phyloP scores from a whole-genome alignment of 2,888 invertebrate genomes.

The Drosophila koepferae region DNA sequence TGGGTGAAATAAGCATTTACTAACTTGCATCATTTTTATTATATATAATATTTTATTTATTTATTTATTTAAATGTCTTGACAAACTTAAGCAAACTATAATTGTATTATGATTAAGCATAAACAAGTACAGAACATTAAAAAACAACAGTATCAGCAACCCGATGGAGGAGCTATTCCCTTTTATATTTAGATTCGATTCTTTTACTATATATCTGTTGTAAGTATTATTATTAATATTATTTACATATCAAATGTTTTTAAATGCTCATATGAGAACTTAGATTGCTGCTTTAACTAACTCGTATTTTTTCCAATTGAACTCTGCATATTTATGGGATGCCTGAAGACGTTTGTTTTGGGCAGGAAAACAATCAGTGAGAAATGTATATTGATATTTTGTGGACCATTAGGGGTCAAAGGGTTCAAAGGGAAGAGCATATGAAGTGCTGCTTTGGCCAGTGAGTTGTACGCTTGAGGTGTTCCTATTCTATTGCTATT shows the following conservation, averaged over 20 bases:
- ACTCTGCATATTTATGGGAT: background rate
- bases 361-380: background rate
- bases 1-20: too few relatives aligned
- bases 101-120: too few relatives aligned
- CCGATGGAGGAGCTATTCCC: too few relatives aligned
- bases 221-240: background rate
- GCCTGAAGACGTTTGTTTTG: background rate
- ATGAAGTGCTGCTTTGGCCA: background rate
- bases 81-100: too few relatives aligned
- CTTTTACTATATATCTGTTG: background rate
- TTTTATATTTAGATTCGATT: background rate
- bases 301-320: background rate
- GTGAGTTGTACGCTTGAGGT: constrained; percentile 10
- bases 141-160: too few relatives aligned
- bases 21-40: background rate
- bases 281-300: background rate
- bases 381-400: background rate
- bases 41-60: background rate
- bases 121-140: too few relatives aligned
- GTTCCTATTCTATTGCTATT: constrained; percentile 66
- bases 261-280: background rate
- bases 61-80: too few relatives aligned
- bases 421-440: constrained; percentile 34
- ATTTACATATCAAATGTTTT: background rate
- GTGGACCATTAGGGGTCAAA: constrained; percentile 1